Base-by-base conservation (phyloP, 1,140 invertebrate species). In the Solenopsis fugax region DNA sequence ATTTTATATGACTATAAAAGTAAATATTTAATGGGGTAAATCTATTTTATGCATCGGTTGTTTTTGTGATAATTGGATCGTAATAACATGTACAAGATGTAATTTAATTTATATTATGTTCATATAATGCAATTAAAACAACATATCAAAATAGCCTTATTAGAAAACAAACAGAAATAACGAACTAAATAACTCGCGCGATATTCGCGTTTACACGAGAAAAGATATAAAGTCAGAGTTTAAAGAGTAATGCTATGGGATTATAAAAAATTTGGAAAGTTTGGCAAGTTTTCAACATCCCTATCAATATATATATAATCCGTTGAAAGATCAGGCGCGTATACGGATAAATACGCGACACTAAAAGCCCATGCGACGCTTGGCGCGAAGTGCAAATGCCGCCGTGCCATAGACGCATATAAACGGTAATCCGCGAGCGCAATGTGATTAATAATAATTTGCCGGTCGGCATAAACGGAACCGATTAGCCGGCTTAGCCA, bases 401-500 rank as follows among this genome's bases (percentile, higher is more conserved):
- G 78, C 75, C 76, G 85, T 41, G 88, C 77, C 64, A 81, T 90
- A 85, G 89, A 80, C 87, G 89, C 85, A 73, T 89, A 76, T 88
- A 87, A 90, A 87, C 88, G 88, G 88, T 93, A 93, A 93, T 92
- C 93, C 88, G 88, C 86, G 62, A 58, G 88, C 88, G 90, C 92
- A 91, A 93, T 93, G 92, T 91, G 92, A 93, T 94, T 94, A 94
- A 94, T 94, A 94, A 94, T 93, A 93, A 94, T 94, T 93, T 92
- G 91, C 91, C 92, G 92, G 90, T 92, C 90, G 89, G 90, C 93
- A 94, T 92, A 93, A 94, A 91, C 92, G 93, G 92, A 93, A 93
- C 90, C 93, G 93, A 94, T 94, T 94, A 94, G 91, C 77, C 84
- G 91, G 93, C 93, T 93, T 91, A 93, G 89, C 88, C 88, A 87